phyloP scores from a whole-genome alignment of 2,113 vertebrate species.

The Noctilio leporinus region DNA sequence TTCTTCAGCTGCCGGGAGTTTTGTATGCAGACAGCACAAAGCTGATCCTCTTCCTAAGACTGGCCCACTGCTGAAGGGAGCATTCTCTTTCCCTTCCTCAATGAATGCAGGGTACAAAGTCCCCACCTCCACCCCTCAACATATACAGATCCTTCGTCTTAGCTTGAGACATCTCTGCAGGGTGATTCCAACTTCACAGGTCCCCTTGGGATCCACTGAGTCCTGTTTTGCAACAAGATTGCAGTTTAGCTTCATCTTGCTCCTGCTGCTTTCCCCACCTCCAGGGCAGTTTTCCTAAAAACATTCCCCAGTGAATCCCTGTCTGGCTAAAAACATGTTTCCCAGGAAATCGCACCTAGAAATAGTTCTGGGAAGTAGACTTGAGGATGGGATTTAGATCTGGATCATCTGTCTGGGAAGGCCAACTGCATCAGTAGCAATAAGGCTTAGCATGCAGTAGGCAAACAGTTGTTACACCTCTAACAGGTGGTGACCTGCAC shows the following conservation, averaged over 20 bases:
- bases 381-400: background rate
- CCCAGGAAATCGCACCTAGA: background rate
- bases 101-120: background rate
- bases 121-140: background rate
- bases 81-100: background rate
- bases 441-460: background rate
- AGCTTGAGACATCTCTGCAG: background rate
- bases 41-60: background rate
- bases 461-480: background rate
- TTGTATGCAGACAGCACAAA: background rate
- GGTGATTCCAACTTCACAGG: background rate
- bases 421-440: background rate
- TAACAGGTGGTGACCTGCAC: background rate
- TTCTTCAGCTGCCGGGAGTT: background rate
- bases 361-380: background rate
- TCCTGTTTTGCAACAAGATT: background rate
- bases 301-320: background rate
- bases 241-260: background rate
- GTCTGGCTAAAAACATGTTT: background rate
- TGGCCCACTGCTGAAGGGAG: background rate
- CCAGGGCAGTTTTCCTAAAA: background rate
- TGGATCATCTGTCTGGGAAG: background rate
- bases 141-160: background rate
- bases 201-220: background rate
- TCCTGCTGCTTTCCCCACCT: background rate